A percentile compares a stretch with the other conserved stretches of the same genome.
These are phyloP conservation scores for Monodelphis domestica DNA, from an alignment of 2,797 vertebrate genomes.

Conservation along the genomic window DNA sequence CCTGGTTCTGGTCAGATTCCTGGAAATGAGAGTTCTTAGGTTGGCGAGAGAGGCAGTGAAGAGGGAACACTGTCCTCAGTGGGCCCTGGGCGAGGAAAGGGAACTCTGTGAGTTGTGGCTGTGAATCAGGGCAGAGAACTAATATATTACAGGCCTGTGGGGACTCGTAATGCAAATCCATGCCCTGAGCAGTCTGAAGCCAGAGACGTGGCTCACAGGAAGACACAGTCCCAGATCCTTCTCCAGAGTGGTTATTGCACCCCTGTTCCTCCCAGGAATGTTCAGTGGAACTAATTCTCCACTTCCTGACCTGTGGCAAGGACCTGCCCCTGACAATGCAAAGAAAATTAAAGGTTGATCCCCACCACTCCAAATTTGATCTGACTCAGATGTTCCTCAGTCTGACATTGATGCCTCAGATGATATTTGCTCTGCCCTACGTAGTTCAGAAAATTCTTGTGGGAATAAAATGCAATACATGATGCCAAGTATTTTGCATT, in stretches of 20 bases:
- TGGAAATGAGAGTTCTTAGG: not conserved
- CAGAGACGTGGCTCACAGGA: not conserved
- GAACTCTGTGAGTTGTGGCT: not conserved
- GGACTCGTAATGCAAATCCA: not conserved
- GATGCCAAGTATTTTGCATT: not conserved
- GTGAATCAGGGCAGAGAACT: not conserved
- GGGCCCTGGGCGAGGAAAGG: not conserved
- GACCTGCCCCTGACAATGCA: not conserved
- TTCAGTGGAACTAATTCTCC: not conserved
- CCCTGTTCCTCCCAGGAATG: not conserved
- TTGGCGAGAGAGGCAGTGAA: not conserved
- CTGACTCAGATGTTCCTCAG: not conserved
- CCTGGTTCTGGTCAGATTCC: not conserved
- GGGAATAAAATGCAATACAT: not conserved
- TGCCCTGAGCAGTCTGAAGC: not conserved
- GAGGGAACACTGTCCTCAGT: not conserved
- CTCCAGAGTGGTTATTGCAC: not conserved
- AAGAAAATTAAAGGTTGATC: not conserved
- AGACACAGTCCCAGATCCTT: not conserved
- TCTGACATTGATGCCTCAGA: not conserved
- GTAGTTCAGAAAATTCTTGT: not conserved
- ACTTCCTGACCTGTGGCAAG: not conserved
- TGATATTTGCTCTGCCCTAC: not conserved
- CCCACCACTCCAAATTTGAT: not conserved
- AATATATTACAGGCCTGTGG: not conserved